Evolutionary conservation across 2,888 invertebrate species (phyloP).

Genomic region (Pardosa pseudoannulata): DNA sequence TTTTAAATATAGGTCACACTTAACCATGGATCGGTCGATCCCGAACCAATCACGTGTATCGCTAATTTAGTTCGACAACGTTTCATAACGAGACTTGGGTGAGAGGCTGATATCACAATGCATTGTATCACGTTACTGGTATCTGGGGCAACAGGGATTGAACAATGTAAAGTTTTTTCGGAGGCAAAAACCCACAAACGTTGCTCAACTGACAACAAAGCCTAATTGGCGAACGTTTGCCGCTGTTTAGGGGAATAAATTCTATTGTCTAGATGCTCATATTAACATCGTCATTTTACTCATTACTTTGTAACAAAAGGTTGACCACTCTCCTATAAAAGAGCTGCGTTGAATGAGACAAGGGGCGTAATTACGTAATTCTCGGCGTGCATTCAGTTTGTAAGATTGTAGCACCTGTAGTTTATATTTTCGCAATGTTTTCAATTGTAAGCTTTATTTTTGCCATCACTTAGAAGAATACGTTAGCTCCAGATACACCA

Average conservation of each 20-base stretch:
- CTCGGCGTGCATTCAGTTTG: neutral
- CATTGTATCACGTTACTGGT: conserved; percentile 42
- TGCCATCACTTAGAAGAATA: neutral
- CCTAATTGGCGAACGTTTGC: conserved; percentile 58
- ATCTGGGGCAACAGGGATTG: conserved; percentile 43
- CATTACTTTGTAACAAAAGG: conserved; percentile 52
- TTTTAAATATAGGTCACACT: conserved; percentile 37
- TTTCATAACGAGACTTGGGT: conserved; percentile 54
- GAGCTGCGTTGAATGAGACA: neutral
- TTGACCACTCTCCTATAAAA: neutral
- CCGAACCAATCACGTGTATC: conserved; percentile 63
- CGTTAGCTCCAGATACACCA: too few relatives aligned
- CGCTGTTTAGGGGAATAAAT: conserved; percentile 45
- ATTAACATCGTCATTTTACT: conserved; percentile 35
- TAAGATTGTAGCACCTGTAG: neutral
- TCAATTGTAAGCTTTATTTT: neutral
- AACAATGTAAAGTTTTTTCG: conserved; percentile 37
- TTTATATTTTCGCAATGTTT: conserved; percentile 2
- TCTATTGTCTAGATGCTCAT: conserved; percentile 36
- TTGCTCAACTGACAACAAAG: conserved; percentile 49
- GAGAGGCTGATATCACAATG: conserved; percentile 57
- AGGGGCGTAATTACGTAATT: neutral
- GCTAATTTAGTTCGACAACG: conserved; percentile 37
- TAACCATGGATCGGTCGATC: conserved; percentile 60
- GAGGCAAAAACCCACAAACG: conserved; percentile 29